Percentiles rank a stretch among this genome's conserved stretches.
These are phyloP conservation scores for Eupithecia centaureata DNA, from an alignment of 2,888 invertebrate genomes.

Conservation along the genomic window DNA sequence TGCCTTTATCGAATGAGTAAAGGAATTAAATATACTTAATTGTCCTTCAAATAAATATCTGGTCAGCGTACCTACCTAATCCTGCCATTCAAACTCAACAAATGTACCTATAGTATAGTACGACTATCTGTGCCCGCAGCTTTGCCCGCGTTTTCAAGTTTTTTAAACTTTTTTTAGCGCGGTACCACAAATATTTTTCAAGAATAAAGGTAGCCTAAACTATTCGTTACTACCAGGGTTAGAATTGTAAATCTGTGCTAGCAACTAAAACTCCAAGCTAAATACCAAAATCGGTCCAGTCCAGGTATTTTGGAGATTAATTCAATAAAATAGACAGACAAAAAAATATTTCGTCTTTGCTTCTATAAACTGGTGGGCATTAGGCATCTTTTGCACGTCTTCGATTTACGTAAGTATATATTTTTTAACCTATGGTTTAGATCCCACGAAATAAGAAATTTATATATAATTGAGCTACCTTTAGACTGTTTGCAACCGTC, in stretches of 20 bases:
- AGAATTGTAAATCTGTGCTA: too few species aligned
- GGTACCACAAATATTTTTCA: background rate
- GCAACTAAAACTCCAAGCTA: too few species aligned
- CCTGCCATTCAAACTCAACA: background rate
- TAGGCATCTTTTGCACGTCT: too few species aligned
- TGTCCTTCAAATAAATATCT: background rate
- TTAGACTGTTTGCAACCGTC: too few species aligned
- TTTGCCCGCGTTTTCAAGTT: background rate
- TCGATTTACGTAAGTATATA: too few species aligned
- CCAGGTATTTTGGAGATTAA: background rate
- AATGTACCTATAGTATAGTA: background rate
- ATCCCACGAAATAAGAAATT: too few species aligned
- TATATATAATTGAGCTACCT: too few species aligned
- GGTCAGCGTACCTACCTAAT: background rate
- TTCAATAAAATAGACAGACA: background rate
- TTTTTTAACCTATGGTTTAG: too few species aligned
- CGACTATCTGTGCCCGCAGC: background rate
- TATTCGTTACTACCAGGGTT: too few species aligned
- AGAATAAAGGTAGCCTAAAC: background rate
- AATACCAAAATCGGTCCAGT: background rate
- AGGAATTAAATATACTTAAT: background rate
- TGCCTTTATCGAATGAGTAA: background rate
- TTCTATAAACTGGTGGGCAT: too few species aligned
- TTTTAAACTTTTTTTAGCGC: background rate
- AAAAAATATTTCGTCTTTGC: too few species aligned